Percentiles rank a stretch among this genome's conserved stretches.
These are phyloP conservation scores for Uromys caudimaculatus DNA, from an alignment of 2,797 vertebrate genomes.

Conservation along the genomic window DNA sequence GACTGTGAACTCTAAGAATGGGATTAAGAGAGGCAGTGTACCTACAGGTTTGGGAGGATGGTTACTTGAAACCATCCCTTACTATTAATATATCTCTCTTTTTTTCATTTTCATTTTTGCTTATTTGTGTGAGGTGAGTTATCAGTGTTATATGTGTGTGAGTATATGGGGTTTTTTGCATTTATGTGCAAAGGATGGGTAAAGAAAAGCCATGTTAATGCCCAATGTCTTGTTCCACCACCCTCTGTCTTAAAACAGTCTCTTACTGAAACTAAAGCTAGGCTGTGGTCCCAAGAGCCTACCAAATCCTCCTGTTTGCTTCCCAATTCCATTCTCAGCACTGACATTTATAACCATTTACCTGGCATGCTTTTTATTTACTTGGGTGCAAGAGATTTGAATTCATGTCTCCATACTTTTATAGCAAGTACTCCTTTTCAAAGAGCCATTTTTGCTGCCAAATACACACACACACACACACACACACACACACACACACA, in stretches of 20 bases:
- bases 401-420: not conserved
- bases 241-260: not conserved
- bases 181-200: not conserved
- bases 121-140: not conserved
- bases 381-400: not conserved
- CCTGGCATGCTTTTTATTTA: not conserved
- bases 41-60: not conserved
- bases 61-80: constrained; percentile 11
- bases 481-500: too few relatives aligned
- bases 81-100: not conserved
- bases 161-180: not conserved
- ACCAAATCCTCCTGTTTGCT: too few relatives aligned
- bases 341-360: not conserved
- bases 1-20: not conserved
- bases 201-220: not conserved
- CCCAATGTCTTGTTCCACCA: not conserved
- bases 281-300: not conserved
- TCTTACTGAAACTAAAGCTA: not conserved
- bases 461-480: not conserved
- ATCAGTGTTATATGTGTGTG: not conserved
- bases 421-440: not conserved
- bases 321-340: not conserved
- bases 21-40: not conserved
- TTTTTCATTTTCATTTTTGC: not conserved
- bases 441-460: not conserved